Evolutionary conservation across 2,113 vertebrate species (phyloP), one percentile per base, ranked within the genome.

Genomic region (Antennarius striatus): DNA sequence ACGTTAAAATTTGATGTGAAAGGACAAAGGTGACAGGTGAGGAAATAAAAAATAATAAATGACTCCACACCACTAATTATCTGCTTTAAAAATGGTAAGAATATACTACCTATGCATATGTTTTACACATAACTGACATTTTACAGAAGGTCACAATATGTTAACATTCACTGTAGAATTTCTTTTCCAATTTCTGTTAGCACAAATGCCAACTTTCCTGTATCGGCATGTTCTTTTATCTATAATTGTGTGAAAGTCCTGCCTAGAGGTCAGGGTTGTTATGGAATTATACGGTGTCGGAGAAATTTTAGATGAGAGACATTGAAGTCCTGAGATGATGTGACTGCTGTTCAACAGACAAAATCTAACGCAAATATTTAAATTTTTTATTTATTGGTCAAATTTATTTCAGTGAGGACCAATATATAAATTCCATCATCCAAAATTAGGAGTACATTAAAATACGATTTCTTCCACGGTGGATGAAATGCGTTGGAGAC

Each of bases 191-290:
- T 54, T 54, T 40, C 36, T 45, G 6, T 61, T 2, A 2, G 32
- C 7, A 32, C 43, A 78, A 68, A 67, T 67, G 43, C 1, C 74
- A 80, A 17, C 16, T 46, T 68, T 50, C 9, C 36, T 75, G 28
- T 58, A 7, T 9, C 5, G 30, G 3, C 14, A 47, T 67, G 12
- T 71, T 62, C 64, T 57, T 16, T 43, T 14, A 43, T 16, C n/a
- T 11, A 58, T 65, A 5, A 53, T 50, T 65, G 15, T 54, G 57
- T 54, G 10, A 40, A 66, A 30, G 45, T 32, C 17, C 28, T 9
- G 32, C 4, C n/a, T 12, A 63, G 78, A 77, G 66, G 74, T 84
- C 79, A 79, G 40, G 5, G 10, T 15, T 11, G 36, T 12, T 74
- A 32, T 56, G 28, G 62, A 74, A 58, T 57, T 60, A 48, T 48